Evolutionary conservation across 1,140 invertebrate species (phyloP), one percentile per base, ranked within the genome.

Genomic region (Melipona quadrifasciata): DNA sequence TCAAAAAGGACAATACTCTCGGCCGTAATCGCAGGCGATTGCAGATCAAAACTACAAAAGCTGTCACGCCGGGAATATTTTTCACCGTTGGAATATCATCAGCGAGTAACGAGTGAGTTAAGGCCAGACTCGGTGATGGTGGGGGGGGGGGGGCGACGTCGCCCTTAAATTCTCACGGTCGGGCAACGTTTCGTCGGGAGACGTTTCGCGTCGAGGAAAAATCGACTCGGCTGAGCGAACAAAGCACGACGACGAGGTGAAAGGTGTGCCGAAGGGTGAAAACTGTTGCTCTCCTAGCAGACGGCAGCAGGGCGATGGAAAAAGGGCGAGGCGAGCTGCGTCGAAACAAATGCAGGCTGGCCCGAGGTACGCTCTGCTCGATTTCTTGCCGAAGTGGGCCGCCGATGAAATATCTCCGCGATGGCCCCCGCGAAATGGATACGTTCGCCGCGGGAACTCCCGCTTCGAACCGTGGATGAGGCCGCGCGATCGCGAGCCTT

Each of bases 111-210:
- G 64, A 53, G 65, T 34, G 27, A 34, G 65, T 34, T 24, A 55
- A 19, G 14, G n/a, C 14, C 24, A 24, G 55, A 73, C n/a, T n/a
- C n/a, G n/a, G n/a, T n/a, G n/a, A n/a, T n/a, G n/a, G n/a, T n/a
- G n/a, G n/a, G n/a, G n/a, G n/a, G n/a, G n/a, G n/a, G n/a, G 27
- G 21, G 21, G 14, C 24, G n/a, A 5, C 34, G n/a, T 39, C 31
- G 61, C 61, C 84, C 84, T 85, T 85, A 85, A 85, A 85, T 85
- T 82, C 80, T 85, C 65, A 75, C 72, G 72, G 70, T 70, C 80
- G 71, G 34, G 19, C 39, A 53, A 61, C 27, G 11, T 39, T 39
- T 31, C 14, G 3, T 27, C 74, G n/a, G 12, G 14, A 2, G 39
- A 11, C 4, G 24, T 16, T 39, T 24, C 31, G 27, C 10, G 2